A percentile compares a stretch with the other conserved stretches of the same genome.
These are phyloP conservation scores for Neria commutata DNA, from an alignment of 2,888 invertebrate genomes.

Conservation along the genomic window DNA sequence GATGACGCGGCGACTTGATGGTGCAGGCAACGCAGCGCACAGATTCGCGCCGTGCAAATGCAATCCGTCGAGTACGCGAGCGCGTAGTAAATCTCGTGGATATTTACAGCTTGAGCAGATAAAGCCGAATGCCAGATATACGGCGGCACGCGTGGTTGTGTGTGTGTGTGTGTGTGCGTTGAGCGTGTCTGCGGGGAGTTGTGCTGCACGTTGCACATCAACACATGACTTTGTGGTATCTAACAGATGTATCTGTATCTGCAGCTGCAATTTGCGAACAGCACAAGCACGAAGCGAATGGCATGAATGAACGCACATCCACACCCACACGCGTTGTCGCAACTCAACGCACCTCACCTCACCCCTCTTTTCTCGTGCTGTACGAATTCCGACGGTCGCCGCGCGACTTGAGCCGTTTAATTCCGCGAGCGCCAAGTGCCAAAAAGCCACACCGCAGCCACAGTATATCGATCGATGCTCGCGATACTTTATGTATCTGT, in stretches of 20 bases:
- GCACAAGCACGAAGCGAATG: neutral
- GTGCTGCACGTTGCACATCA: neutral
- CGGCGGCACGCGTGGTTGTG: neutral
- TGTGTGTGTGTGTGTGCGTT: no score
- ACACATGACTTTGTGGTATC: slow-evolving; percentile 25
- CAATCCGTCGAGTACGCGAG: slow-evolving; percentile 25
- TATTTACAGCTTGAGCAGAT: slow-evolving; percentile 56
- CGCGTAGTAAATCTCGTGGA: slow-evolving; percentile 58
- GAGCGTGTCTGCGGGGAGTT: neutral
- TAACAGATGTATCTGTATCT: slow-evolving; percentile 31
- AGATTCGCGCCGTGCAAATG: slow-evolving; percentile 15
- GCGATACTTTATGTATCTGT: slow-evolving; percentile 15
- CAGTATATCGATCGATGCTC: neutral
- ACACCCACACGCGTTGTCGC: neutral
- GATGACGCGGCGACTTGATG: slow-evolving; percentile 3
- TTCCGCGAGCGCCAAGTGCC: no score
- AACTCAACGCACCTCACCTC: slow-evolving; percentile 16
- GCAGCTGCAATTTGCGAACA: neutral
- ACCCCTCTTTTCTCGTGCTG: neutral
- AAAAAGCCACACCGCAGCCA: no score
- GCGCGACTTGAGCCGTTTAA: neutral
- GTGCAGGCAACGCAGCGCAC: slow-evolving; percentile 11
- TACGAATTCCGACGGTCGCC: neutral
- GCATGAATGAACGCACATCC: neutral
- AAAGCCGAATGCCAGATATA: slow-evolving; percentile 29